These are phyloP conservation scores for Cairina moschata DNA, from an alignment of 2,113 vertebrate species.

Conservation along the genomic window DNA sequence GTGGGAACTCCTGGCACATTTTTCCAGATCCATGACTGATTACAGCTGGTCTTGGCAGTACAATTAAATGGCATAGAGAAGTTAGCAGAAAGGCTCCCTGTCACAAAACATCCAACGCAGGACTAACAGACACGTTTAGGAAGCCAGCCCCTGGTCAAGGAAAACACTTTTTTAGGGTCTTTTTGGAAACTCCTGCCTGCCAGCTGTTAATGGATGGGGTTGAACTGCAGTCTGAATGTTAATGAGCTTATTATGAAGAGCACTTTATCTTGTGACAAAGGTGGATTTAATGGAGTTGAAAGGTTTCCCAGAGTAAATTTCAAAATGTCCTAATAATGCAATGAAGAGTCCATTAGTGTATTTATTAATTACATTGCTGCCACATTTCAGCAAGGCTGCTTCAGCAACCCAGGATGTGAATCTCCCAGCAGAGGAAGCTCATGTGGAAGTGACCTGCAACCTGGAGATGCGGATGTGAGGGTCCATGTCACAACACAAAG, in stretches of 20 bases:
- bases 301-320: conserved; percentile 73
- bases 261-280: conserved; percentile 72
- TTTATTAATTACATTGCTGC: conserved; percentile 56
- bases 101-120: neutral
- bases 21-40: neutral
- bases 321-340: conserved; percentile 61
- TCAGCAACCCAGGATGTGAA: neutral
- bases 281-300: conserved; percentile 70
- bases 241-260: conserved; percentile 65
- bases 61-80: neutral
- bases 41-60: neutral
- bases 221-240: conserved; percentile 55
- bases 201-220: conserved; percentile 62
- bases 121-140: neutral
- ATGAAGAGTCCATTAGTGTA: conserved; percentile 61
- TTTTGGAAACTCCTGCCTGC: conserved; percentile 42
- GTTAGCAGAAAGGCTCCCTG: neutral
- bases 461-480: neutral
- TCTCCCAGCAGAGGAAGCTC: neutral
- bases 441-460: neutral
- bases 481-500: fast-evolving
- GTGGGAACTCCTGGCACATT: neutral
- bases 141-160: conserved; percentile 4
- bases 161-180: conserved; percentile 32
- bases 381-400: neutral